Evolutionary conservation across 2,113 vertebrate species (phyloP).

Genomic region (Rousettus leschenaultii): DNA sequence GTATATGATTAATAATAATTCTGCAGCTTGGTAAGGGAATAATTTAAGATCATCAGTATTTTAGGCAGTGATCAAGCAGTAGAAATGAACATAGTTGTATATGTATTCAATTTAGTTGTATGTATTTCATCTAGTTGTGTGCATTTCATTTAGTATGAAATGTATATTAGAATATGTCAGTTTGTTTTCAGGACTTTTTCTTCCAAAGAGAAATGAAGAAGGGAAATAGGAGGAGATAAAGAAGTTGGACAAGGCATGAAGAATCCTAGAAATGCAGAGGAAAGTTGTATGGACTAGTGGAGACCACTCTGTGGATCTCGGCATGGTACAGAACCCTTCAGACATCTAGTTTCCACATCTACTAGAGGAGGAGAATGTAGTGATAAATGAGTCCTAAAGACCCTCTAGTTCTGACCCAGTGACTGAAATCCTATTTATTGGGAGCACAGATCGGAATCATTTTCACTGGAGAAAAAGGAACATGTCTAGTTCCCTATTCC

Average conservation of each 20-base stretch:
- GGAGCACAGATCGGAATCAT: not conserved
- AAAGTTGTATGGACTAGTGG: not conserved
- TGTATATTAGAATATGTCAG: not conserved
- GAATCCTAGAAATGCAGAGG: not conserved
- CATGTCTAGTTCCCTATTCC: not conserved
- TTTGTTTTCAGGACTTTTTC: not conserved
- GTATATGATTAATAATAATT: not conserved
- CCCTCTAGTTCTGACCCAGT: not conserved
- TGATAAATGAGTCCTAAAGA: not conserved
- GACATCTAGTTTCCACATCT: not conserved
- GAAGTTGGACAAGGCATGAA: not conserved
- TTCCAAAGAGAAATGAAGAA: not conserved
- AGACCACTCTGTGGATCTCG: not conserved
- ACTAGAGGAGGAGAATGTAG: not conserved
- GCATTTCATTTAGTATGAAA: not conserved
- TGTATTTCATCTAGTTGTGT: too few species aligned
- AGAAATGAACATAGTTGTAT: not conserved
- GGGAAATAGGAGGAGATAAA: not conserved
- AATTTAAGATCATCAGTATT: not conserved
- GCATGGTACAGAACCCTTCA: not conserved
- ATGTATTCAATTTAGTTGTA: not conserved
- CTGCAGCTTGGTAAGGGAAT: not conserved
- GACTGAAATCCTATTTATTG: not conserved
- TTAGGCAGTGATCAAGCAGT: constrained; percentile 9
- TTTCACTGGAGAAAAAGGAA: not conserved